These are phyloP conservation scores for Malthinus flaveolus DNA, from an alignment of 2,888 invertebrate species.

Conservation along the genomic window DNA sequence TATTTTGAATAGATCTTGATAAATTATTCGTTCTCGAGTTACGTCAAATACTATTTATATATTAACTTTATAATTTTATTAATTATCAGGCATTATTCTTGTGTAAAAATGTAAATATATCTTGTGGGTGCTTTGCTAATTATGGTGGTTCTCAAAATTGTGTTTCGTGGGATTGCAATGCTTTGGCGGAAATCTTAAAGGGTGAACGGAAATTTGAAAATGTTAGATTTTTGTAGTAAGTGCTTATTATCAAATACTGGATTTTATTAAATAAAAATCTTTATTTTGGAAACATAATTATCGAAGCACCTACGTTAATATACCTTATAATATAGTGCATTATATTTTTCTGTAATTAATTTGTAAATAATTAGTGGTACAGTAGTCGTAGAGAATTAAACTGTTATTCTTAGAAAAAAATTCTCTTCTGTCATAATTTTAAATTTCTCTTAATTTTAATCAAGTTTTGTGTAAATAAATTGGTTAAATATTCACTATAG, in stretches of 20 bases:
- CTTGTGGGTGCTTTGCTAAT: constrained; percentile 15
- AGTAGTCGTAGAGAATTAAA: constrained; percentile 5
- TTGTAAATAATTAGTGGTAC: constrained; percentile 23
- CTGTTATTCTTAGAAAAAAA: neutral
- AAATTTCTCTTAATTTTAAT: neutral
- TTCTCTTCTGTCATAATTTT: neutral
- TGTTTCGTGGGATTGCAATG: neutral
- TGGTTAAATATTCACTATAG: constrained; percentile 2
- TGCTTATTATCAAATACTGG: neutral
- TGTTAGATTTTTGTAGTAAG: neutral
- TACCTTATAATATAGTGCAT: constrained; percentile 19
- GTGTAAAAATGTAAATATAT: constrained; percentile 26
- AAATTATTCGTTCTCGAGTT: neutral
- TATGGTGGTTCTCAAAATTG: neutral
- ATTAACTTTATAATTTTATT: no score
- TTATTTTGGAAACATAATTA: no score
- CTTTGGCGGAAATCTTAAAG: neutral
- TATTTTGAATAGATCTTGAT: constrained; percentile 37
- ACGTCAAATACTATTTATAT: no score
- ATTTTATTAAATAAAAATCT: no score
- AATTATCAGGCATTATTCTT: no score
- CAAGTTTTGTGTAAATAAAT: neutral
- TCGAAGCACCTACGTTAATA: neutral
- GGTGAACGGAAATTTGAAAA: neutral
- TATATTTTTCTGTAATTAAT: constrained; percentile 31